Evolutionary conservation across 2,888 invertebrate species (phyloP), one percentile per base, ranked within the genome.

Genomic region (Erebia aethiops): DNA sequence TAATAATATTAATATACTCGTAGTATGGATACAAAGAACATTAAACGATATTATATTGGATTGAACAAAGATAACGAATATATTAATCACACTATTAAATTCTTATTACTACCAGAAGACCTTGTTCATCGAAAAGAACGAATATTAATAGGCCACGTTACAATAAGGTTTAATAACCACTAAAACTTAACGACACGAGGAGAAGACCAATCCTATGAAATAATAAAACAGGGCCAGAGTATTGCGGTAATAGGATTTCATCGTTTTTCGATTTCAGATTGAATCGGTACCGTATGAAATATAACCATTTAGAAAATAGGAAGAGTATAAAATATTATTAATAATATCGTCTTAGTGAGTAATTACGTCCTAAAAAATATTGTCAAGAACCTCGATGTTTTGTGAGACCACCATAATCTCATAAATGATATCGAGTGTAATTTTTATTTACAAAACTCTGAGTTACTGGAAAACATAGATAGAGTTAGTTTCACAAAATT

Each of bases 101-200:
- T 56, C 43, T 70, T 75, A 71, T 70, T 69, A 63, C 4, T 57
- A 61, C 16, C 16, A n/a, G 65, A 51, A 71, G 67, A 64, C 52
- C 61, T 57, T 67, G 66, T 62, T 69, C 51, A 66, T 64, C 51
- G 7, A 56, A 58, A 68, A 16, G 70, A 60, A 67, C 35, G 54
- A 54, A 64, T 72, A 68, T 71, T 70, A 70, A 74, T 71, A 67
- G 63, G 58, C 57, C 43, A 72, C 68, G 70, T 71, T 74, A 70
- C 70, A 69, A 69, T 70, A 75, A 73, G 73, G 69, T 67, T 75
- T 71, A 72, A 72, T 72, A 74, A 67, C 67, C 60, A 74, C 67
- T 75, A 69, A 75, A 74, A 74, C 67, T 71, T 74, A 74, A 75
- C 70, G 75, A 75, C 64, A 71, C 69, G 70, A 52, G 66, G 71